Base-by-base conservation (phyloP, 2,888 invertebrate species). In the Spialia ferax region DNA sequence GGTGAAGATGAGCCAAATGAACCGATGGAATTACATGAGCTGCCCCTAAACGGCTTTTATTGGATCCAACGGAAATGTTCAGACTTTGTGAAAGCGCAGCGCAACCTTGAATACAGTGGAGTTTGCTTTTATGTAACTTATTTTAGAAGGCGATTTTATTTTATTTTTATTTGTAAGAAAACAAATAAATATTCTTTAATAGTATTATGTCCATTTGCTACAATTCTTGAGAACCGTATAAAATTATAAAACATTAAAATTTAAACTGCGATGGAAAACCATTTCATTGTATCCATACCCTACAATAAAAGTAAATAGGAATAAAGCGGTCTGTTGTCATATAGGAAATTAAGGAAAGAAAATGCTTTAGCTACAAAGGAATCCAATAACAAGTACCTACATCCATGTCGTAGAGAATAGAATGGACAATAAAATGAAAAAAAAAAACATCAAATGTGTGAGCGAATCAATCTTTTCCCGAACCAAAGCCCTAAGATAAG, bases 401-500 rank as follows among this genome's bases (percentile, higher is more conserved):
- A 38, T 38, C 23, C 20, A 59, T 10, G 42, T 42, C 57, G n/a
- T 13, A 38, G 57, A 13, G 20, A 59, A 42, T 59, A 13, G 20
- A 59, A 42, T 59, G 57, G 57, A 59, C 57, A 22, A 23, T 32
- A 42, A 57, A 57, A 57, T 57, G 38, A 56, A 35, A 13, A n/a
- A n/a, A 38, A 38, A 38, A 38, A 38, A 38, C 45, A 29, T 45
- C 26, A 26, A 22, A 29, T 59, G 59, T 59, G 23, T 26, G 59
- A 45, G 26, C 23, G 26, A 59, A 59, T 59, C 59, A 59, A 45
- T 59, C 45, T 45, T 26, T 59, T n/a, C 15, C 26, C 26, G 11
- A 26, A 45, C 20, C 23, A 18, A 10, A 22, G 22, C 57, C 15
- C 42, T 26, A 2, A n/a, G 11, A 13, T 26, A 23, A 8, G 23